Percentiles rank a stretch among this genome's conserved stretches.
Evolutionary conservation across 2,888 invertebrate species (phyloP).

Genomic region (Drosophila anceps): DNA sequence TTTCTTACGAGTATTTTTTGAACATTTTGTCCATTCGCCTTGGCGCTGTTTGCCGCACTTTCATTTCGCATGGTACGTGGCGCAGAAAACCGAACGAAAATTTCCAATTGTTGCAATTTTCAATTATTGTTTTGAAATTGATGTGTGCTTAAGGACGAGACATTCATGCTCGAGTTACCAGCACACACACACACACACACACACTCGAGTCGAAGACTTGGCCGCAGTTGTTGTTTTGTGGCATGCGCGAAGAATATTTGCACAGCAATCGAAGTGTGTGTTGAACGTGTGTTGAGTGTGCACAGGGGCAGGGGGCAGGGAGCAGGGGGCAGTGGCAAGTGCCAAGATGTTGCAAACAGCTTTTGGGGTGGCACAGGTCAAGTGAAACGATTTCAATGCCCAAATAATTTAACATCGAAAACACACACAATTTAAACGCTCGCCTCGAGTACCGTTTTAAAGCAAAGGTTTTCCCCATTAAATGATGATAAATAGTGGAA

Average conservation of each 20-base stretch:
- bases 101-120: slow-evolving; percentile 77
- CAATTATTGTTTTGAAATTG: slow-evolving; percentile 79
- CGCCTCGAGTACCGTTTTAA: not conserved
- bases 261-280: slow-evolving; percentile 56
- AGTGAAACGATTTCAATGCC: slow-evolving; percentile 23
- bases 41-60: slow-evolving; percentile 35
- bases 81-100: slow-evolving; percentile 46
- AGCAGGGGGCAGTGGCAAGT: not conserved
- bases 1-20: slow-evolving; percentile 33
- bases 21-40: slow-evolving; percentile 28
- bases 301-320: not conserved
- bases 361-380: slow-evolving; percentile 18
- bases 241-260: slow-evolving; percentile 61
- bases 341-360: slow-evolving; percentile 2
- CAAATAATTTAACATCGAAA: slow-evolving; percentile 25
- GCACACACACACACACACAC: slow-evolving; percentile 14
- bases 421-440: slow-evolving; percentile 10
- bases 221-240: slow-evolving; percentile 42
- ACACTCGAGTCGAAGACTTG: slow-evolving; percentile 22
- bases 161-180: slow-evolving; percentile 65
- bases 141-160: slow-evolving; percentile 74
- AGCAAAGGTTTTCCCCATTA: not conserved
- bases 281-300: slow-evolving; percentile 49
- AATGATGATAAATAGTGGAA: not conserved
- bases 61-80: slow-evolving; percentile 49